Evolutionary conservation across 2,113 vertebrate genomes (phyloP).

Genomic region (Empidonax traillii): DNA sequence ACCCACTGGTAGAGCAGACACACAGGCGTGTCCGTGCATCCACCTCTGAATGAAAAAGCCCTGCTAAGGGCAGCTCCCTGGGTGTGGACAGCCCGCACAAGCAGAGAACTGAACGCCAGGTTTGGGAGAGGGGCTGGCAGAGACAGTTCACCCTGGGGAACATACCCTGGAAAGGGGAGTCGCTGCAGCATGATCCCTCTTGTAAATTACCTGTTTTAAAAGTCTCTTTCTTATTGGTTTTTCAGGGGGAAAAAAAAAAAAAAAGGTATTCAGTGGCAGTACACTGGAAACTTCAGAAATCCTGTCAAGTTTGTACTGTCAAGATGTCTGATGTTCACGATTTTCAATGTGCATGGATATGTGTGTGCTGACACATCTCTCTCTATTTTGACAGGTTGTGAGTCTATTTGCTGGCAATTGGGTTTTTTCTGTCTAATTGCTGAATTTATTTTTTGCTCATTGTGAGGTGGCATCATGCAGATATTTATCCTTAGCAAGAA

Average conservation of each 20-base stretch:
- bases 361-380: not conserved
- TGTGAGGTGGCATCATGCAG: not conserved
- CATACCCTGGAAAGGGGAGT: fast-evolving
- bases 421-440: not conserved
- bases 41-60: not conserved
- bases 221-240: not conserved
- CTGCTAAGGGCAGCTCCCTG: not conserved
- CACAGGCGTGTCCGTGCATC: no score
- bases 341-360: not conserved
- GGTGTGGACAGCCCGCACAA: not conserved
- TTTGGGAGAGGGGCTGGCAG: not conserved
- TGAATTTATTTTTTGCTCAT: not conserved
- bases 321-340: not conserved
- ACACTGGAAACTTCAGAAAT: not conserved
- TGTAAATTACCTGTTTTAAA: not conserved
- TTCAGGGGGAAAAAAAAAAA: not conserved
- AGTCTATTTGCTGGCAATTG: not conserved
- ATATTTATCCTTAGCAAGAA: not conserved
- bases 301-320: not conserved
- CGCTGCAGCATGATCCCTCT: not conserved
- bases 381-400: not conserved
- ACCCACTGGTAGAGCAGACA: not conserved
- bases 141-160: not conserved
- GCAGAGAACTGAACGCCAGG: fast-evolving
- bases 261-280: not conserved